Evolutionary conservation across 53 echinoderm and acorn worm genomes (phyloP).

Genomic region (Henricia sp.): DNA sequence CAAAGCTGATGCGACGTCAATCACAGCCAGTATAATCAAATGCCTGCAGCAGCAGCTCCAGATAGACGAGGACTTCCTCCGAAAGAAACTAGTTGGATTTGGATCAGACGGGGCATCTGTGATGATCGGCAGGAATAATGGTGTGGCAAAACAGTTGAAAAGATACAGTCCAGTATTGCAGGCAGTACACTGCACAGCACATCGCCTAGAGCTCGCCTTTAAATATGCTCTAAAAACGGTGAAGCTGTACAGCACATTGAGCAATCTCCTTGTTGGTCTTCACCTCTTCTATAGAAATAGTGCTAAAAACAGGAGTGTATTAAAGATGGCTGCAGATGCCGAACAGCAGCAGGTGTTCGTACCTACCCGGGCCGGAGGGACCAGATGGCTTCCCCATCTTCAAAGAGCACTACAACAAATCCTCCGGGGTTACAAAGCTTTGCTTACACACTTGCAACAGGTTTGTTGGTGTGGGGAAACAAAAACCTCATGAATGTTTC

Average conservation of each 20-base stretch:
- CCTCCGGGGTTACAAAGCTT: neutral
- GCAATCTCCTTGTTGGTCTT: constrained; percentile 18
- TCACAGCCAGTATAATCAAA: neutral
- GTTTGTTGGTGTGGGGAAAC: too few relatives aligned
- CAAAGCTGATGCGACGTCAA: constrained; percentile 39
- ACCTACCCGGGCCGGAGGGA: constrained; percentile 49
- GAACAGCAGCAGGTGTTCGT: neutral
- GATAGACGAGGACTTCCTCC: neutral
- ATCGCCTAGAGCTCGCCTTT: constrained; percentile 21
- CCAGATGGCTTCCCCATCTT: constrained; percentile 59
- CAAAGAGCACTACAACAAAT: constrained; percentile 32
- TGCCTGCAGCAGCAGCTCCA: constrained; percentile 1
- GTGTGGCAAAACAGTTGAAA: neutral
- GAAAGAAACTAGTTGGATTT: constrained; percentile 35
- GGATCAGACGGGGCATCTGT: constrained; percentile 50
- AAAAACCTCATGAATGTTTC: too few relatives aligned
- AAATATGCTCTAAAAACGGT: constrained; percentile 35
- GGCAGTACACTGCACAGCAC: constrained; percentile 29
- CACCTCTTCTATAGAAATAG: constrained; percentile 48
- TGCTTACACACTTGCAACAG: constrained; percentile 22
- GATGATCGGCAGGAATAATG: constrained; percentile 29
- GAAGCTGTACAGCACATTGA: constrained; percentile 10
- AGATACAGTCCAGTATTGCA: constrained; percentile 3
- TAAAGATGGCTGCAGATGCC: constrained; percentile 30
- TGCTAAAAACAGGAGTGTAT: constrained; percentile 32